Evolutionary conservation across 2,888 invertebrate species (phyloP), one percentile per base, ranked within the genome.

Genomic region (Tortrix viridana): DNA sequence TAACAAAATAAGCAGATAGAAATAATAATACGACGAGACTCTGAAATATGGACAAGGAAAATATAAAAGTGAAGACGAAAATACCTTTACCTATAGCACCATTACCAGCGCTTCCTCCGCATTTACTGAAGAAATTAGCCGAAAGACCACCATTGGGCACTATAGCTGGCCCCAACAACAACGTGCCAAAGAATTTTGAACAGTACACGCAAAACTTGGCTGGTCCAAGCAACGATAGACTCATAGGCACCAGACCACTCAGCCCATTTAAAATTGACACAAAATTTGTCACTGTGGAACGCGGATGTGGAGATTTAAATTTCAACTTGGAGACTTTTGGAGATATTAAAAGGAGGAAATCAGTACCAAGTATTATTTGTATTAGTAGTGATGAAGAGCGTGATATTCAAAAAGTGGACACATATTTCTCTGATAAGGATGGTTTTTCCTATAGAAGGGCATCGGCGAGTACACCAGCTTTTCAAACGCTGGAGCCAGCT

Each of bases 81-180:
- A 89, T 88, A 66, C 88, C 88, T 2, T 44, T 89, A 23, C 88
- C 86, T 0, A 47, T 77, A 19, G 66, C 83, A 16, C 84, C 84
- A 1, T 69, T 88, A 52, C 86, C 88, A 19, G 75, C 79, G 0
- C 58, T 88, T 56, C 83, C 87, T 1, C 78, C 72, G 41, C 74
- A 77, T 70, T 72, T 86, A 41, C 52, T 84, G 1, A 68, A 67
- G 50, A 72, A 74, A 14, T 66, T 68, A 22, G 66, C 55, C 14
- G 62, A 67, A 41, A 76, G 87, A 66, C 64, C 67, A 57, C 85
- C 89, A 14, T 71, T 89, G 48, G 77, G 71, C 54, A 84, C 85
- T 37, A 19, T 63, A 22, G 47, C 53, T 9, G 63, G 63, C 18
- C 58, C 63, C 4, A 58, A 63, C 19, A 22, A 23, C 18, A 56